A percentile compares a stretch with the other conserved stretches of the same genome.
phyloP scores from a whole-genome alignment of 1,140 invertebrate species.

The Trichogramma pretiosum region DNA sequence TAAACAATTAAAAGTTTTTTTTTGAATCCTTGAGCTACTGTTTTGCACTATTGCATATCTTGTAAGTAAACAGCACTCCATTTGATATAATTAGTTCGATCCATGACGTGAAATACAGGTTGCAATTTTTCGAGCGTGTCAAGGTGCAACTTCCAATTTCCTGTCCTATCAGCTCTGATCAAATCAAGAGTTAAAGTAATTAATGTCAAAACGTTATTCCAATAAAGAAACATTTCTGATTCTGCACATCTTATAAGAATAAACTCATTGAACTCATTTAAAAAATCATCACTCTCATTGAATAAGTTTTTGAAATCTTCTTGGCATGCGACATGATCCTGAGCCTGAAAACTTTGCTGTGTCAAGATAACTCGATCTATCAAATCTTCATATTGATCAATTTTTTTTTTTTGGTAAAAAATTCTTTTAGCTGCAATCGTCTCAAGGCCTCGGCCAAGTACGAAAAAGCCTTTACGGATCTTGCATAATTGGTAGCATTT shows the following conservation, averaged over 20 bases:
- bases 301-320: background rate
- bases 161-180: constrained; percentile 13
- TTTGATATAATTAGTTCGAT: constrained; percentile 15
- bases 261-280: background rate
- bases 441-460: constrained; percentile 10
- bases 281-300: background rate
- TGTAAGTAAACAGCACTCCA: constrained; percentile 13
- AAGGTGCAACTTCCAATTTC: constrained; percentile 16
- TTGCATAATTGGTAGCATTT: constrained; percentile 12
- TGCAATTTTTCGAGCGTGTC: constrained; percentile 6
- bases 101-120: constrained; percentile 15
- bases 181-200: constrained; percentile 6
- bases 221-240: constrained; percentile 5
- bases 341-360: background rate
- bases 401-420: constrained; percentile 4
- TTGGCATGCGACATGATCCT: background rate
- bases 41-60: too few relatives aligned
- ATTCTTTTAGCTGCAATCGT: constrained; percentile 15
- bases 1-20: too few relatives aligned
- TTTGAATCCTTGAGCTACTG: too few relatives aligned
- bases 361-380: background rate
- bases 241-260: background rate
- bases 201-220: constrained; percentile 7
- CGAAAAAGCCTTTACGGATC: constrained; percentile 15
- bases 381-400: constrained; percentile 5